Evolutionary conservation across 23 tunicate species (phyloP), one percentile per base, ranked within the genome.

Genomic region (Diplosoma virens): DNA sequence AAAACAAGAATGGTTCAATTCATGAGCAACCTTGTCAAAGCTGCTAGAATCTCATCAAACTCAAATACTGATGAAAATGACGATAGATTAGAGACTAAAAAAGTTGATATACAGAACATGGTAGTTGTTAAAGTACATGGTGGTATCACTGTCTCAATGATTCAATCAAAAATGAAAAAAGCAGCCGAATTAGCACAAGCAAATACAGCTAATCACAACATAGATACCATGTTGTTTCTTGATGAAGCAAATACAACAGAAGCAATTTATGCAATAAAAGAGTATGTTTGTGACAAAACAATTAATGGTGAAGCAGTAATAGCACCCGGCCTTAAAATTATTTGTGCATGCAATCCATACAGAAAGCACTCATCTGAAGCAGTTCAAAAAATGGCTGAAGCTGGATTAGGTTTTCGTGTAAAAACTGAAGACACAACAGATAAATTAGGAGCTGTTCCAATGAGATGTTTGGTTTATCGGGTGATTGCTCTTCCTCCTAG

Each of bases 401-500:
- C 95, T 3, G 95, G 95, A 47, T 76, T 87, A 28, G 95, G 95
- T 36, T 87, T 81, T 37, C 48, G 78, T 5, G 85, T 81, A 16
- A 81, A 59, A 36, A 81, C 87, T 26, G 80, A 75, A 16, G 83
- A 87, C 34, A 81, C 95, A 22, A 52, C 79, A 2, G 81, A 87
- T 24, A 65, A 81, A 30, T 61, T 84, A 24, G 95, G 87, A 1
- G 59, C 50, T 23, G 71, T 87, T 76, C 95, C 95, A 47, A 87
- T 87, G 95, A 48, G 95, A 26, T 52, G 81, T 14, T 63, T 87
- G 26, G 95, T 87, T 18, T 87, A 87, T 59, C 56, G 86, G 29
- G 95, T 87, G 27, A 84, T 87, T 59, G 87, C 95, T 29, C 79
- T 87, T 11, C 95, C 95, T 3, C 95, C 95, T 22, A 87, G 95